Evolutionary conservation across 2,797 vertebrate genomes (phyloP).

Genomic region (Anableps anableps): DNA sequence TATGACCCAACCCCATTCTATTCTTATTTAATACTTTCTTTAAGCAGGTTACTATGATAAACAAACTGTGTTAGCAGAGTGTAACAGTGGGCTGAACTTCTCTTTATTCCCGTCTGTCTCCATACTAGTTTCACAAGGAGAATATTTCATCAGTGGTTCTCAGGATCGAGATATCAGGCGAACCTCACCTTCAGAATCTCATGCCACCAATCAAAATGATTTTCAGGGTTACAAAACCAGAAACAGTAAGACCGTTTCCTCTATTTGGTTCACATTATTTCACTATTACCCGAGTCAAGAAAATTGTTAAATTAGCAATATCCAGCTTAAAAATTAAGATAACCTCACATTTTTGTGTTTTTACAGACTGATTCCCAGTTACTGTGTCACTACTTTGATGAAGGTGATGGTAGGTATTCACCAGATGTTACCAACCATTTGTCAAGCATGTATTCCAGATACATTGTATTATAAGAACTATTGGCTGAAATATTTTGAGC

Average conservation of each 20-base stretch:
- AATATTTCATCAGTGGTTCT: conserved; percentile 47
- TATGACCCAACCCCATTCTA: conserved; percentile 15
- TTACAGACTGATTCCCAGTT: conserved; percentile 34
- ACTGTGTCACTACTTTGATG: conserved; percentile 58
- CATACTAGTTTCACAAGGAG: conserved; percentile 31
- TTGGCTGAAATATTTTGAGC: too few species aligned
- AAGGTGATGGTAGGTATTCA: conserved; percentile 27
- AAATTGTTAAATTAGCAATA: not conserved
- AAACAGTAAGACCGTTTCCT: conserved; percentile 28
- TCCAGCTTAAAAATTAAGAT: not conserved
- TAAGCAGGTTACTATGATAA: not conserved
- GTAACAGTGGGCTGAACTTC: not conserved
- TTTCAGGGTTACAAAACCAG: conserved; percentile 26
- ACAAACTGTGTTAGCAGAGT: not conserved
- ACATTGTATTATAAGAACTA: not conserved
- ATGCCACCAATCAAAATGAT: conserved; percentile 40
- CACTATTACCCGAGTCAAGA: not conserved
- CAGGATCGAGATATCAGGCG: conserved; percentile 56
- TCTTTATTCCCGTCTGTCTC: not conserved
- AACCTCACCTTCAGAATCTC: conserved; percentile 11
- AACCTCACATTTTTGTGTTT: conserved; percentile 17
- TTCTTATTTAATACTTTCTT: not conserved
- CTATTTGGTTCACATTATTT: not conserved
- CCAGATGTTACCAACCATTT: not conserved
- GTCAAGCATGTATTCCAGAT: not conserved